phyloP scores from a whole-genome alignment of 2,888 invertebrate genomes.

The Heteropelma amictum region DNA sequence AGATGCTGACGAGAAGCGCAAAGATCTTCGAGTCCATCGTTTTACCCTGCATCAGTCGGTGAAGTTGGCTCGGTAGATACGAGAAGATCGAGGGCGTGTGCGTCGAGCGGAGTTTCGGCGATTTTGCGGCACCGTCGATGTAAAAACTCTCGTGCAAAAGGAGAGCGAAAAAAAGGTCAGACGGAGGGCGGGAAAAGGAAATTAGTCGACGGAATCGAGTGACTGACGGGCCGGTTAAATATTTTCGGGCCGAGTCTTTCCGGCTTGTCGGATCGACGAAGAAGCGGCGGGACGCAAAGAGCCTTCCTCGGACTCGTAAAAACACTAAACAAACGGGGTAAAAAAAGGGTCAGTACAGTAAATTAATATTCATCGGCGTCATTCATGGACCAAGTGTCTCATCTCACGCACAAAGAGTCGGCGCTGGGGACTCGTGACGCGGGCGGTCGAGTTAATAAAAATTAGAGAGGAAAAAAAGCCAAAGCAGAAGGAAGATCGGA shows the following conservation, averaged over 20 bases:
- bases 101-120: conserved; percentile 8
- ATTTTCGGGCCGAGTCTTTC: conserved; percentile 28
- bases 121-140: conserved; percentile 12
- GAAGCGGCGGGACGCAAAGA: conserved; percentile 37
- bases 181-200: conserved; percentile 13
- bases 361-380: conserved; percentile 42
- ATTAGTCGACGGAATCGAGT: conserved; percentile 26
- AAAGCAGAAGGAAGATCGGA: conserved; percentile 47
- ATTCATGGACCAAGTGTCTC: no score
- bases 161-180: neutral
- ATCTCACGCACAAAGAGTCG: no score
- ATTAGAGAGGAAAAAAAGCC: neutral
- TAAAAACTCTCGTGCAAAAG: neutral
- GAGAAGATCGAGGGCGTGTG: neutral
- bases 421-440: no score
- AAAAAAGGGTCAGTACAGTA: conserved; percentile 15
- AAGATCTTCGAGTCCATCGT: conserved; percentile 2
- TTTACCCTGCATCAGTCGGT: conserved; percentile 16
- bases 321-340: no score
- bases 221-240: conserved; percentile 3
- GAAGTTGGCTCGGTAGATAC: conserved; percentile 21
- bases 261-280: neutral
- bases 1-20: neutral
- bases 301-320: no score
- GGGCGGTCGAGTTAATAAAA: conserved; percentile 48